Evolutionary conservation across 2,113 vertebrate genomes (phyloP).

Genomic region (Clarias batrachus): DNA sequence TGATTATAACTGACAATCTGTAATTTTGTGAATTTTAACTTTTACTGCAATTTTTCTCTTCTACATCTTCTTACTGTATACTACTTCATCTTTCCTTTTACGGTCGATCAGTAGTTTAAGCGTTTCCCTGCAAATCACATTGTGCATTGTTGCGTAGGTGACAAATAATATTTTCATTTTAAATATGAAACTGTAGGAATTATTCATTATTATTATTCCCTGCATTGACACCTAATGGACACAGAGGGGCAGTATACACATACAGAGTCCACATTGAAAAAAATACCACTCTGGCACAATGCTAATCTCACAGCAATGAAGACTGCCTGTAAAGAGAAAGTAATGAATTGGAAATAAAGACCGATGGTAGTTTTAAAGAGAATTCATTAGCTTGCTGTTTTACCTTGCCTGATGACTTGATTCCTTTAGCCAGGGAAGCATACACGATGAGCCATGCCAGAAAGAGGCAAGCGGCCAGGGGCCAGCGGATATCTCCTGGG

Average conservation of each 20-base stretch:
- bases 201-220: background rate
- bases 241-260: background rate
- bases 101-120: too few relatives aligned
- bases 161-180: too few relatives aligned
- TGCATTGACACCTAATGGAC: background rate
- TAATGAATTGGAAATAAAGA: background rate
- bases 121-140: too few relatives aligned
- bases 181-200: background rate
- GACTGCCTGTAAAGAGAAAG: background rate
- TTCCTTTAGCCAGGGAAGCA: constrained; percentile 93
- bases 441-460: constrained; percentile 97
- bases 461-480: constrained; percentile 85
- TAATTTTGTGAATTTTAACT: too few relatives aligned
- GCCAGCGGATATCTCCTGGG: constrained; percentile 94
- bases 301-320: background rate
- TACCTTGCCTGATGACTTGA: constrained; percentile 99
- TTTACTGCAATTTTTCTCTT: too few relatives aligned
- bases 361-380: background rate
- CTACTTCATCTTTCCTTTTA: too few relatives aligned
- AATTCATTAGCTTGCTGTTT: background rate
- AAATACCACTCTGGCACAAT: background rate
- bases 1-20: too few relatives aligned
- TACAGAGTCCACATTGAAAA: background rate
- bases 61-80: too few relatives aligned
- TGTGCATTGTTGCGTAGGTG: too few relatives aligned